These are phyloP conservation scores for Dolichotis patagonum DNA, from an alignment of 2,113 vertebrate species.

Conservation along the genomic window DNA sequence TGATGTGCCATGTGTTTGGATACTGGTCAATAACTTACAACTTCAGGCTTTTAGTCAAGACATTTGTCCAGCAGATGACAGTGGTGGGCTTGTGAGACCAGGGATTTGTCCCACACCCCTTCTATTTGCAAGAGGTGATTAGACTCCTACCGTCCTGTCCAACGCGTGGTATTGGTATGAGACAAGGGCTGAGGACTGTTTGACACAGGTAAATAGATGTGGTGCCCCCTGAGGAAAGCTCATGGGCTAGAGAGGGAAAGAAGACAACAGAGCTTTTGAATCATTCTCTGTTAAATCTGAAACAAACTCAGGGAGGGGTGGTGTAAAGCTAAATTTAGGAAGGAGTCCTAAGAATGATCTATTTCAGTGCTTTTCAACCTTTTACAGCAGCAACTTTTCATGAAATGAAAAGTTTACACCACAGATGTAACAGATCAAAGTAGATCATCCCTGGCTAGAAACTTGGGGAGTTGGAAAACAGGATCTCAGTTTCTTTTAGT, in stretches of 20 bases:
- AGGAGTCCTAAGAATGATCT: not conserved
- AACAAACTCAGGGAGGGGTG: not conserved
- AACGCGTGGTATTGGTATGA: not conserved
- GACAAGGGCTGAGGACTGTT: not conserved
- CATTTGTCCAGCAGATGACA: not conserved
- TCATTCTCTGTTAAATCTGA: constrained; percentile 5
- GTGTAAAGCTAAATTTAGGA: not conserved
- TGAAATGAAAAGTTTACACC: not conserved
- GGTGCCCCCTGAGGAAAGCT: not conserved
- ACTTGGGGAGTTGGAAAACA: not conserved
- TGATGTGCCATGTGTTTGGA: not conserved
- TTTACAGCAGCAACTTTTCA: constrained; percentile 13
- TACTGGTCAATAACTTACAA: not conserved
- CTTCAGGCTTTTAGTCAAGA: not conserved
- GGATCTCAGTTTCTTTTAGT: not conserved
- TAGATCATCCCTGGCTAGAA: not conserved
- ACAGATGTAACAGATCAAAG: not conserved
- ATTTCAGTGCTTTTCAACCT: not conserved
- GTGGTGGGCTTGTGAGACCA: not conserved
- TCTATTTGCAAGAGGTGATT: not conserved
- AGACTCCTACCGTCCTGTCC: not conserved
- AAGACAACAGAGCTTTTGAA: not conserved
- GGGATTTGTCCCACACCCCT: not conserved
- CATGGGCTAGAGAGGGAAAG: not conserved
- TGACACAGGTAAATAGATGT: not conserved